A percentile compares a stretch with the other conserved stretches of the same genome.
Evolutionary conservation across 1,140 invertebrate genomes (phyloP).

Genomic region (Euwallacea similis): DNA sequence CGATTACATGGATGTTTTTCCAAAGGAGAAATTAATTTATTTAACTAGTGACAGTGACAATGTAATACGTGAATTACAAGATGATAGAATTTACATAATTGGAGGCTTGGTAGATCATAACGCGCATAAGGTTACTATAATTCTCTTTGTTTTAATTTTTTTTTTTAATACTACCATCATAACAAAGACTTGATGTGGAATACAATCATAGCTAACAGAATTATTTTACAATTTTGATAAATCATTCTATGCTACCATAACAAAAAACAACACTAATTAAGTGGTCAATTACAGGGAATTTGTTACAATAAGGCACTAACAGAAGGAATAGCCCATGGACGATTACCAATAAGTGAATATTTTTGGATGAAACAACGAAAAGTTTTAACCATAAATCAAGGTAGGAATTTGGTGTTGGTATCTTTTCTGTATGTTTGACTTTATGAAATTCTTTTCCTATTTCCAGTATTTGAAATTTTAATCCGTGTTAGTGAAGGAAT

Average conservation of each 20-base stretch:
- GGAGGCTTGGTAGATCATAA: slow-evolving; percentile 98
- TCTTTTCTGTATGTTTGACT: not conserved
- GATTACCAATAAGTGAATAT: slow-evolving; percentile 87
- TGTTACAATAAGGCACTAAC: slow-evolving; percentile 81
- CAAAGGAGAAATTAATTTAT: slow-evolving; percentile 82
- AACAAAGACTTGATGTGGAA: not conserved
- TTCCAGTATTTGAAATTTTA: slow-evolving; percentile 90
- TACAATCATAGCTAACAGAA: no score
- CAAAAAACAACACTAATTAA: not conserved
- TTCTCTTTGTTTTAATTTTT: not conserved
- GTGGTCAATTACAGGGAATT: slow-evolving; percentile 64
- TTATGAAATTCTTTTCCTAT: slow-evolving; percentile 45
- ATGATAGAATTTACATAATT: slow-evolving; percentile 87
- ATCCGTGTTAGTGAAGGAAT: slow-evolving; percentile 74
- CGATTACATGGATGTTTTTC: slow-evolving; percentile 70
- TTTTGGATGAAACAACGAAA: slow-evolving; percentile 91
- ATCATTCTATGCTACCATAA: not conserved
- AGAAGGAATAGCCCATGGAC: slow-evolving; percentile 78
- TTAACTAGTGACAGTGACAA: slow-evolving; percentile 94
- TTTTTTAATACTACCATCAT: slow-evolving; percentile 1
- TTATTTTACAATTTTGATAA: no score
- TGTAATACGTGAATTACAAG: slow-evolving; percentile 74
- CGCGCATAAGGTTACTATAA: slow-evolving; percentile 89
- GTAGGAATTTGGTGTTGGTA: slow-evolving; percentile 54
- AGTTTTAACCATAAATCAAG: slow-evolving; percentile 96